Percentiles rank a stretch among this genome's conserved stretches.
Conservation (phyloP, 2,888 invertebrate species). For the Cheilosia pagana region DNA sequence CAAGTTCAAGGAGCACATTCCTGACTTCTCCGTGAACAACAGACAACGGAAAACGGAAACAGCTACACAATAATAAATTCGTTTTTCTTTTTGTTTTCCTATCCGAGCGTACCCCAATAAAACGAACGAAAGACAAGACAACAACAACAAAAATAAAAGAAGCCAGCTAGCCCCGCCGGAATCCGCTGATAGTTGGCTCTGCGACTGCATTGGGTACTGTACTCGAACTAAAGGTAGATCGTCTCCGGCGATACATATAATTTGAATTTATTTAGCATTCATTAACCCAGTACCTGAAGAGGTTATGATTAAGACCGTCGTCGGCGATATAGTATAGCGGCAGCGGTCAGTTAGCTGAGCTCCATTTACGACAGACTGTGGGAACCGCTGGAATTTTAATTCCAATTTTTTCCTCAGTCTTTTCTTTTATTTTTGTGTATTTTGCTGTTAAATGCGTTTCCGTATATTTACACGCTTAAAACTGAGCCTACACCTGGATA, state of each 20-base stretch:
- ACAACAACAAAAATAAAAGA: neutral
- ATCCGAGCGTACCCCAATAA: slow-evolving; percentile 38
- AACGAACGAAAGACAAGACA: slow-evolving; percentile 3
- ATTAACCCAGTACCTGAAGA: slow-evolving; percentile 81
- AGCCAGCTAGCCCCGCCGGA: slow-evolving; percentile 8
- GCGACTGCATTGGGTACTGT: slow-evolving; percentile 68
- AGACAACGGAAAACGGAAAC: slow-evolving; percentile 75
- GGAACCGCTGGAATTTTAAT: slow-evolving; percentile 74
- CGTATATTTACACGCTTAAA: slow-evolving; percentile 25
- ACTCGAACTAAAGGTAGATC: slow-evolving; percentile 79
- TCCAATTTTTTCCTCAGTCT: slow-evolving; percentile 23
- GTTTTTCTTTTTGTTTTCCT: slow-evolving; percentile 50
- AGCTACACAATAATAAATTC: slow-evolving; percentile 70
- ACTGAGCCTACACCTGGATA: slow-evolving; percentile 67
- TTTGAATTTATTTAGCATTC: slow-evolving; percentile 83
- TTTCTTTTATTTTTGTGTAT: slow-evolving; percentile 40
- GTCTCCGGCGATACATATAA: slow-evolving; percentile 82
- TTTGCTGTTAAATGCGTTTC: slow-evolving; percentile 64
- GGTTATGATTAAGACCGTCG: slow-evolving; percentile 73
- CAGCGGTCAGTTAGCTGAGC: slow-evolving; percentile 73
- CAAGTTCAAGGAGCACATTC: slow-evolving; percentile 72
- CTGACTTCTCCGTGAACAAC: slow-evolving; percentile 8
- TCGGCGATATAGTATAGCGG: slow-evolving; percentile 29
- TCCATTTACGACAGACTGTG: slow-evolving; percentile 74
- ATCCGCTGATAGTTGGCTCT: slow-evolving; percentile 49